These are phyloP conservation scores for Meta bourneti DNA, from an alignment of 2,888 invertebrate genomes.

Conservation along the genomic window DNA sequence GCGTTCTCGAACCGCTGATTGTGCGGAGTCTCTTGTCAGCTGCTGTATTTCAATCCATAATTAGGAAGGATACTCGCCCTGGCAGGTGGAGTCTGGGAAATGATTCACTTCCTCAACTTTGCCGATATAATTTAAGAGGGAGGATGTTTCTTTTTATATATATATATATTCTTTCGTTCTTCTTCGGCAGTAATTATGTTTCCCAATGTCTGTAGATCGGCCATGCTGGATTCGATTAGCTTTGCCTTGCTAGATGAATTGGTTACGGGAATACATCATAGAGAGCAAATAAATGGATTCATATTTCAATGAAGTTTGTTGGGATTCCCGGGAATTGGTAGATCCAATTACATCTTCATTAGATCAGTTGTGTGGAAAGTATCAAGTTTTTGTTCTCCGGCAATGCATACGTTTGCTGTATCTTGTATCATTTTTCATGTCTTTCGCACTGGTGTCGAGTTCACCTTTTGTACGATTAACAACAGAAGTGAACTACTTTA, in stretches of 20 bases:
- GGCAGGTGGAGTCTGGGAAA: not conserved
- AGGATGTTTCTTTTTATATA: not conserved
- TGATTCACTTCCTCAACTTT: constrained; percentile 1
- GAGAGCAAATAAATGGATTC: not conserved
- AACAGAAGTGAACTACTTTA: too few relatives aligned
- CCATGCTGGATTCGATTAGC: constrained; percentile 9
- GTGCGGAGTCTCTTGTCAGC: constrained; percentile 10
- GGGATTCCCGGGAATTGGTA: too few relatives aligned
- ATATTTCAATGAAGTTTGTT: not conserved
- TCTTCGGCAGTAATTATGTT: not conserved
- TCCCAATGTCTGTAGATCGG: not conserved
- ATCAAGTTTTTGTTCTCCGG: too few relatives aligned
- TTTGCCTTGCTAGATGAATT: not conserved
- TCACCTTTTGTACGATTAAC: too few relatives aligned
- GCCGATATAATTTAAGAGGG: not conserved
- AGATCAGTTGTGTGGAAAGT: too few relatives aligned
- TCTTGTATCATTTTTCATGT: too few relatives aligned
- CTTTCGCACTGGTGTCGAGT: too few relatives aligned
- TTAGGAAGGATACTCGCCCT: constrained; percentile 16
- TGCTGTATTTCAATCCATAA: constrained; percentile 49
- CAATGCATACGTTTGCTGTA: too few relatives aligned
- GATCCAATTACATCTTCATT: too few relatives aligned
- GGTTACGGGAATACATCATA: not conserved
- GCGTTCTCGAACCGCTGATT: constrained; percentile 19
- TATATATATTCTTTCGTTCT: not conserved